Conservation (phyloP, 2,888 invertebrate genomes). For the Agrochola lychnidis region DNA sequence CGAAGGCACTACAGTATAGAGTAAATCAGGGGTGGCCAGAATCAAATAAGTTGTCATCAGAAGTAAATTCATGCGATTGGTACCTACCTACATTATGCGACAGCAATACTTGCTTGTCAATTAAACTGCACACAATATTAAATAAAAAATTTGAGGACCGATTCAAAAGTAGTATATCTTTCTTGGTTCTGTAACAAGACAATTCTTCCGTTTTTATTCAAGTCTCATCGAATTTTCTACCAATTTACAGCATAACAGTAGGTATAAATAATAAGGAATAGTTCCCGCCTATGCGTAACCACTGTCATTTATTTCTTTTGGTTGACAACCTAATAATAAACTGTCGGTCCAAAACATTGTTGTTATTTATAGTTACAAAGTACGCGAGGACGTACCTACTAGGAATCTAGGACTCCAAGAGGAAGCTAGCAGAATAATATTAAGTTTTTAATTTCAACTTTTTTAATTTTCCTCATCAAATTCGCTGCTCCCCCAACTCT, state of each 20-base stretch:
- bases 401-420: slow-evolving; percentile 18
- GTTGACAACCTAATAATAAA: slow-evolving; percentile 50
- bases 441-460: slow-evolving; percentile 43
- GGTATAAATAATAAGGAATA: slow-evolving; percentile 9
- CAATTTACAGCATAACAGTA: background rate
- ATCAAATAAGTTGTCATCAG: background rate
- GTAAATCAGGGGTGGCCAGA: background rate
- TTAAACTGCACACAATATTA: too few relatives aligned
- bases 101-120: background rate
- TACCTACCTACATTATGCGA: background rate
- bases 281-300: slow-evolving; percentile 22
- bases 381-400: slow-evolving; percentile 25
- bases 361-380: slow-evolving; percentile 44
- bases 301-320: slow-evolving; percentile 40
- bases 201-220: too few relatives aligned
- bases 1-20: background rate
- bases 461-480: slow-evolving; percentile 40
- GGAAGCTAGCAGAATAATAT: slow-evolving; percentile 9
- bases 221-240: background rate
- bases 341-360: slow-evolving; percentile 28
- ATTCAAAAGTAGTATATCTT: background rate
- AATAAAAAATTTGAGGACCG: too few relatives aligned
- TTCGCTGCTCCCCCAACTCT: slow-evolving; percentile 47
- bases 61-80: background rate
- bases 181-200: background rate